A percentile compares a stretch with the other conserved stretches of the same genome.
phyloP scores from a whole-genome alignment of 2,797 vertebrate species.

The Poeciliopsis presidionis region DNA sequence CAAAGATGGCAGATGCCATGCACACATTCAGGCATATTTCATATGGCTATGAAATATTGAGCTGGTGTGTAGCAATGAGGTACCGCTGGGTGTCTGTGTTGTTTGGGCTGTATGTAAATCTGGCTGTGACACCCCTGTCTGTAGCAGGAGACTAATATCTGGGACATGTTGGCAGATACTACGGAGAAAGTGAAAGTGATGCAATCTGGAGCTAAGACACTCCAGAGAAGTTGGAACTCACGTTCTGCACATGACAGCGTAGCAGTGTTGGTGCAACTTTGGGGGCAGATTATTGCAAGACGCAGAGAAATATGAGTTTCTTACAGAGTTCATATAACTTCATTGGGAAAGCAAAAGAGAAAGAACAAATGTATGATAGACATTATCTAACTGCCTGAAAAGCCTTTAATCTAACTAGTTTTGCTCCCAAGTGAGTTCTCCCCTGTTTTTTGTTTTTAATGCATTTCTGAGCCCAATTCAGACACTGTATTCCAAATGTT shows the following conservation, averaged over 20 bases:
- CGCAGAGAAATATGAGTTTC: background rate
- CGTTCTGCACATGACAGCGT: slow-evolving; percentile 33
- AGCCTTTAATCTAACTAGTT: background rate
- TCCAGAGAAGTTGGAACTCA: slow-evolving; percentile 46
- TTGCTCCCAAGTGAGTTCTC: background rate
- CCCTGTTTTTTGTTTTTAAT: background rate
- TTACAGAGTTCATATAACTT: slow-evolving; percentile 9
- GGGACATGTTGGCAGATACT: slow-evolving; percentile 71
- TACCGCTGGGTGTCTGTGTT: slow-evolving; percentile 78
- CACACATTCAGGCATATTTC: slow-evolving; percentile 95
- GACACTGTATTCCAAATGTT: background rate
- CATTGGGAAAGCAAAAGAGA: background rate
- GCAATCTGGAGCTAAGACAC: slow-evolving; percentile 71
- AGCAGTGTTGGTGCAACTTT: slow-evolving; percentile 49
- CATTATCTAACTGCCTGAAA: background rate
- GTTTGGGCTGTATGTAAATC: slow-evolving; percentile 75
- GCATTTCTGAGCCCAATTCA: background rate
- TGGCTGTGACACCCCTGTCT: slow-evolving; percentile 66
- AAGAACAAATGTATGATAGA: background rate
- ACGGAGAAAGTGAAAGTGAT: slow-evolving; percentile 68
- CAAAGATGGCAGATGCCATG: slow-evolving; percentile 96
- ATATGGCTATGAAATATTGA: slow-evolving; percentile 96
- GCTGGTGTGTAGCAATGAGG: slow-evolving; percentile 87
- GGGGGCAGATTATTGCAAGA: slow-evolving; percentile 34
- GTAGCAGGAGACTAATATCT: slow-evolving; percentile 76